phyloP scores from a whole-genome alignment of 1,140 invertebrate species.

The Bilobella aurantiaca region DNA sequence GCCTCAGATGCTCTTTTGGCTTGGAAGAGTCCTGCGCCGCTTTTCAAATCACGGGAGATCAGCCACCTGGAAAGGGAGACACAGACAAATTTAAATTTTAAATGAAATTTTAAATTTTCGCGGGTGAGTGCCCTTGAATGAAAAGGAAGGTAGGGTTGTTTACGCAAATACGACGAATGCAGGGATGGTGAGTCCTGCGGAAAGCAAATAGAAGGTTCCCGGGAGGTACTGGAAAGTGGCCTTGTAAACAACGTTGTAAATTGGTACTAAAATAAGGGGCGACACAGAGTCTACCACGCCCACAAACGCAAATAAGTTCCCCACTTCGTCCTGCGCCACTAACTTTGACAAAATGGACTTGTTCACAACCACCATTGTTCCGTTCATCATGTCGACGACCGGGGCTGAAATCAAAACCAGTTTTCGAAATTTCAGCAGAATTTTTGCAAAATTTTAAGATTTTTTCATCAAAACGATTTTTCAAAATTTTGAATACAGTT shows the following conservation, averaged over 20 bases:
- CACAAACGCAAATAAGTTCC: constrained; percentile 21
- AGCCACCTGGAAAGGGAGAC: background rate
- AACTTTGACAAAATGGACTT: constrained; percentile 21
- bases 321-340: constrained; percentile 12
- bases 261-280: constrained; percentile 3
- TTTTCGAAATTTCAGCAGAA: background rate
- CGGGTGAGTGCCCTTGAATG: too few species aligned
- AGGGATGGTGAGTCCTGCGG: background rate
- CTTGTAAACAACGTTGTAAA: constrained; percentile 14
- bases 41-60: background rate
- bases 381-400: constrained; percentile 20
- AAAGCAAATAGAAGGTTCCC: background rate
- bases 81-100: too few species aligned
- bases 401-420: constrained; percentile 14
- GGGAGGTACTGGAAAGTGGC: constrained; percentile 1
- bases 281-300: constrained; percentile 8
- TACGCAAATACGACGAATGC: constrained; percentile 1
- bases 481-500: too few species aligned
- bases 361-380: constrained; percentile 15
- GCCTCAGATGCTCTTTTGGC: background rate
- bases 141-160: too few species aligned
- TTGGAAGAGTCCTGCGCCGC: background rate
- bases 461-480: too few species aligned
- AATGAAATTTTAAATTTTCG: too few species aligned
- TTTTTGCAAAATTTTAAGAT: background rate